Evolutionary conservation across 2,113 vertebrate genomes (phyloP), one percentile per base, ranked within the genome.

Genomic region (Dunckerocampus dactyliophorus): DNA sequence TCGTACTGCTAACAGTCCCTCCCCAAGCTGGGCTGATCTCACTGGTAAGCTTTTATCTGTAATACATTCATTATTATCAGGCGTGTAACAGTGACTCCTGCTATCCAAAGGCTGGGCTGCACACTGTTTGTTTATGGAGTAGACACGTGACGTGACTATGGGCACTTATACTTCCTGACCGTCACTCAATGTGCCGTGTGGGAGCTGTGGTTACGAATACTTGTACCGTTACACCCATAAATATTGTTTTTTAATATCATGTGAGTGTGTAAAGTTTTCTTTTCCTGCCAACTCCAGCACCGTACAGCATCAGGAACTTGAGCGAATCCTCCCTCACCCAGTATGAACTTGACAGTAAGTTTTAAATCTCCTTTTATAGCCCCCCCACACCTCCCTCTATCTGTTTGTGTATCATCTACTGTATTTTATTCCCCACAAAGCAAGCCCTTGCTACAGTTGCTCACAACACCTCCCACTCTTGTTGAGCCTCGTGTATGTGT

Each of bases 281-380:
- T 57, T 64, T 37, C 45, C 54, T 17, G 3, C 60, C 66, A 51
- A 46, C 75, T 73, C 9, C 85, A 99, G 96, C 95, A 28, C 82
- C 84, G 47, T 98, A 97, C 85, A 88, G 92, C 69, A 58, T 94
- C 84, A 88, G 92, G 88, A 98, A 98, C 90, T 89, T 98, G 87
- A 97, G 91, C 66, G 93, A 96, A 80, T 94, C 94, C 67, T 88
- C 93, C 57, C 93, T 98, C 88, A 98, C 95, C 22, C 95, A 98
- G 66, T 98, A 98, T 39, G 93, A 98, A 85, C 91, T 99, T 81
- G 92, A 98, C 88, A 96, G 95, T 99, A 95, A 98, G 96, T 98
- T 62, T 54, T 16, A 8, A 21, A 57, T 63, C 21, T 63, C 59
- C 10, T 22, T 64, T 45, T 48, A 16, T 11, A 17, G 28, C 50